Percentiles rank a stretch among this genome's conserved stretches.
Conservation (phyloP, 2,113 vertebrate genomes). For the Enhydra lutris region DNA sequence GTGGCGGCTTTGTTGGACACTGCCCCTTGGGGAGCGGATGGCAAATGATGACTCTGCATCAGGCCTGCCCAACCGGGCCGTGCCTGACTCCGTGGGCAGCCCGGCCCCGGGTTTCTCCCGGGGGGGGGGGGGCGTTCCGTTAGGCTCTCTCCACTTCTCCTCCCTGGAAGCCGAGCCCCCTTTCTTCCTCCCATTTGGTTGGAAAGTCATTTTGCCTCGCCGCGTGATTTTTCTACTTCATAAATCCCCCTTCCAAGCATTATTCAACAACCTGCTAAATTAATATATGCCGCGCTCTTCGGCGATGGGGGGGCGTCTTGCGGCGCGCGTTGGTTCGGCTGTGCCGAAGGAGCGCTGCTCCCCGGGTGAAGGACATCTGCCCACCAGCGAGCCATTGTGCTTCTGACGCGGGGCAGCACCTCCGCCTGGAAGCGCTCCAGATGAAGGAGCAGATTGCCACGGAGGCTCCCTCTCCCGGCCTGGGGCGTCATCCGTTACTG, state of each 20-base stretch:
- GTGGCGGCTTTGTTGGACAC: not conserved
- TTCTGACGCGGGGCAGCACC: constrained; percentile 84
- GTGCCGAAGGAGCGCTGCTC: constrained; percentile 71
- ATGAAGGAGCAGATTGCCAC: constrained; percentile 84
- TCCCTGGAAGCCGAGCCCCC: not conserved
- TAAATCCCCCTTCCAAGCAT: constrained; percentile 80
- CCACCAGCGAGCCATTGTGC: constrained; percentile 87
- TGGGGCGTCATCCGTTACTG: constrained; percentile 80
- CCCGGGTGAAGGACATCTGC: constrained; percentile 80
- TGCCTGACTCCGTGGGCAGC: not conserved
- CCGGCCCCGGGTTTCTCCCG: rapidly evolving
- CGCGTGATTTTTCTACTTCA: constrained; percentile 76
- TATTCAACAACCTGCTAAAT: constrained; percentile 81
- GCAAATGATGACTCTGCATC: not conserved
- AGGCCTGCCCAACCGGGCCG: not conserved
- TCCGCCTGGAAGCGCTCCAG: constrained; percentile 78
- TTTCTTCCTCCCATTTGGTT: constrained; percentile 54
- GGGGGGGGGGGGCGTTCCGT: no score
- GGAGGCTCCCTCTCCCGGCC: constrained; percentile 79
- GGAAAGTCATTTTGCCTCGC: constrained; percentile 77
- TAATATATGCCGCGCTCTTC: constrained; percentile 79
- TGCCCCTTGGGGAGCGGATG: no score
- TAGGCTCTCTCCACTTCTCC: no score
- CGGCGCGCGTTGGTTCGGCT: constrained; percentile 78
- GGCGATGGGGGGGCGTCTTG: constrained; percentile 73